phyloP scores from a whole-genome alignment of 2,113 vertebrate species.

The Origma solitaria region DNA sequence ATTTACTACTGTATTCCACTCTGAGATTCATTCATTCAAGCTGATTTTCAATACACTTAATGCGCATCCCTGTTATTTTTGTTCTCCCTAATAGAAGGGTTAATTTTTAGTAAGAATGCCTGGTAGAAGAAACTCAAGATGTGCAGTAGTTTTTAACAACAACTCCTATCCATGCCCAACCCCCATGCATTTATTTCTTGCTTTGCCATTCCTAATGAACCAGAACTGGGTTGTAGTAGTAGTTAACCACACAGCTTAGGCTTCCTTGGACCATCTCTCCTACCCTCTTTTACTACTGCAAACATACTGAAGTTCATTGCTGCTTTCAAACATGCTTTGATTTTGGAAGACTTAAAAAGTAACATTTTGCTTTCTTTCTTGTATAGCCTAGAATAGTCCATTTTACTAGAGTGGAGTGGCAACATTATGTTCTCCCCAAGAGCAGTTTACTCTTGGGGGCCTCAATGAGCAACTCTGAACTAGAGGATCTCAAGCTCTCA shows the following conservation, averaged over 20 bases:
- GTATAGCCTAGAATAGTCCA: background rate
- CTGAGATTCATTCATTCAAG: background rate
- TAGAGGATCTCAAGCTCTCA: background rate
- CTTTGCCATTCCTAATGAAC: background rate
- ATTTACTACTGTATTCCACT: background rate
- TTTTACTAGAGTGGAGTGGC: background rate
- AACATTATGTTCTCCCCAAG: rapidly evolving
- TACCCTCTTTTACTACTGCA: background rate
- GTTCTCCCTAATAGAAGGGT: background rate
- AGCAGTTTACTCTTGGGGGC: background rate
- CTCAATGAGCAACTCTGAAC: background rate
- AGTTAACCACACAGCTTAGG: background rate
- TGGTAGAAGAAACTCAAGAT: background rate
- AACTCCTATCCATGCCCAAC: background rate
- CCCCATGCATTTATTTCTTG: background rate
- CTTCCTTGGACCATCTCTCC: background rate
- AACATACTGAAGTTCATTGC: background rate
- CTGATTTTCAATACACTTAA: background rate
- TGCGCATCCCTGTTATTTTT: background rate
- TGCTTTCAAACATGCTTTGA: background rate
- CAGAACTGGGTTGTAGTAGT: background rate
- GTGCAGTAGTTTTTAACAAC: background rate
- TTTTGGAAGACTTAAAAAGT: background rate
- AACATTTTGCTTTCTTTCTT: background rate
- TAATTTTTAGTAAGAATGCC: background rate